Base-by-base conservation (phyloP, 2,888 invertebrate species). In the Metellina segmentata region DNA sequence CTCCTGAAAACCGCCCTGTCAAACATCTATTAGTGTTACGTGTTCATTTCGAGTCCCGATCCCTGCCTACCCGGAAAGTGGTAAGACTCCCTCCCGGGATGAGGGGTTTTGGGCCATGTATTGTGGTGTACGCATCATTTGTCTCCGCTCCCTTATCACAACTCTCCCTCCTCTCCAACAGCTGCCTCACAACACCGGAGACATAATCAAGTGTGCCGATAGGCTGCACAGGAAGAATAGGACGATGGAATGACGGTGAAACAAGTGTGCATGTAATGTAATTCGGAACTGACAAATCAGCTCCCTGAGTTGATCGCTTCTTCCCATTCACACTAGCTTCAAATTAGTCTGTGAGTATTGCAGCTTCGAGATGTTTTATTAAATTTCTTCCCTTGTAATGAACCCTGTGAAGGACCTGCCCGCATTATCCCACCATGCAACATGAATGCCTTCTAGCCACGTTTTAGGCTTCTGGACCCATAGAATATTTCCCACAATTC, bases 1-100 rank as follows among this genome's bases (percentile, higher is more conserved):
- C 86, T 82, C 82, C 78, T 71, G 75, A 70, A 86, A 91, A 86
- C 86, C 86, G 20, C 81, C 91, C 86, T 91, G 86, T 91, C 91
- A 91, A 91, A 87, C 86, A 91, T 87, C 91, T 91, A 91, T 91
- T 91, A 91, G 91, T 71, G 49, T 52, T 69, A 86, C 91, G 72
- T 87, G 91, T 91, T 91, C 91, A 87, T 91, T 91, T 91, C 81
- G 89, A 82, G 81, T 82, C 81, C 53, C 53, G 81, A 71, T 70
- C 86, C 77, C 78, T 78, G 19, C 75, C 53, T 74, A 69, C 20
- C 34, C 34, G 79, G n/a, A 86, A 71, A 86, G 86, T 70, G 74
- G 71, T 61, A 61, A 72, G 81, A 85, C 74, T 79, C 70, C 75
- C 19, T 74, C 79, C 19, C 61, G 74, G 74, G 71, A 34, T 72